Percentiles rank a stretch among this genome's conserved stretches.
Conservation (phyloP, 1,140 invertebrate genomes). For the Lepidurus couesii region DNA sequence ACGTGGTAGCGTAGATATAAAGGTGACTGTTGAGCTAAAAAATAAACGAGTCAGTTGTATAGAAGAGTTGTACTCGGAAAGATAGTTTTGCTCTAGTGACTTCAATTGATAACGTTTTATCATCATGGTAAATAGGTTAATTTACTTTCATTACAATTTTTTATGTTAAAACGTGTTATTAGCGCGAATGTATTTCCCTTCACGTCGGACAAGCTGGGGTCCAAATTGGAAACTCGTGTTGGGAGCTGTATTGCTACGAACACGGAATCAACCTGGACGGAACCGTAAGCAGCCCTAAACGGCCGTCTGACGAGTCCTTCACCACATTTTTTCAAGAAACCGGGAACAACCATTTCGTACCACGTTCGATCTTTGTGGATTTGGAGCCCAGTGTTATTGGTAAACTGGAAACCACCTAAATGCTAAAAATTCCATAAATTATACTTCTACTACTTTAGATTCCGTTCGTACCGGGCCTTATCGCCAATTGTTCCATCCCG, state of each 20-base stretch:
- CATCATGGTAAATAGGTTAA: too few relatives aligned
- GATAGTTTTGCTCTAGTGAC: too few relatives aligned
- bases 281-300: constrained; percentile 44
- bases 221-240: constrained; percentile 74
- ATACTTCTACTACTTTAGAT: constrained; percentile 44
- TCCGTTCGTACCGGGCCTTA: constrained; percentile 62
- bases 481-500: constrained; percentile 54
- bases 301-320: constrained; percentile 47
- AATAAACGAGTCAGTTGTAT: too few relatives aligned
- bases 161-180: too few relatives aligned
- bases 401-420: constrained; percentile 52
- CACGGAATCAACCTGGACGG: constrained; percentile 43
- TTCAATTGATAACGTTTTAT: too few relatives aligned
- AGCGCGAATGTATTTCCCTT: constrained; percentile 62
- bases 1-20: too few relatives aligned
- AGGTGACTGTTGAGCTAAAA: too few relatives aligned
- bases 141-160: too few relatives aligned
- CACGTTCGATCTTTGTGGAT: constrained; percentile 46
- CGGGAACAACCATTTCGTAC: constrained; percentile 49
- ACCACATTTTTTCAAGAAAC: constrained; percentile 55
- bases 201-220: constrained; percentile 69
- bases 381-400: constrained; percentile 45
- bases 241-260: constrained; percentile 45
- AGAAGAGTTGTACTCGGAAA: too few relatives aligned
- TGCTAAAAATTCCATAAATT: constrained; percentile 54